phyloP scores from a whole-genome alignment of 2,888 invertebrate genomes.

The Entomobrya proxima region DNA sequence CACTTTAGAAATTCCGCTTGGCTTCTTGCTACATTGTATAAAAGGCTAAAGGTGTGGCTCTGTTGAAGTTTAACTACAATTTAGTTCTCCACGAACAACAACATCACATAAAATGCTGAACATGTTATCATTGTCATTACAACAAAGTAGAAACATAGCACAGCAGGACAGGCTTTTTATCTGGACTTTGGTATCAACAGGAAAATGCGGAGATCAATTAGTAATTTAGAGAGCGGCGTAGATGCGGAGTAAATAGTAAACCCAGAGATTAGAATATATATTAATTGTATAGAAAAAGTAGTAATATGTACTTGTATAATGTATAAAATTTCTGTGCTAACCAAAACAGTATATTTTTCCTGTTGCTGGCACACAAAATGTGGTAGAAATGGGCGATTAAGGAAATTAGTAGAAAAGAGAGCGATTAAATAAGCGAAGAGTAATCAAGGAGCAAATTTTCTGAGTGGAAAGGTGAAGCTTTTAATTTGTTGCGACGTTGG shows the following conservation, averaged over 20 bases:
- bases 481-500: not conserved
- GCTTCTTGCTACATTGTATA: not conserved
- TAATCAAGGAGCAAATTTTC: not conserved
- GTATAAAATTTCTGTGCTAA: not conserved
- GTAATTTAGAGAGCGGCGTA: conserved; percentile 58
- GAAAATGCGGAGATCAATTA: conserved; percentile 69
- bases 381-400: too few species aligned
- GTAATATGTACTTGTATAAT: too few species aligned
- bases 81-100: conserved; percentile 46
- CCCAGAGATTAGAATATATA: too few species aligned
- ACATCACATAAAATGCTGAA: conserved; percentile 25
- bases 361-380: not conserved
- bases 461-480: not conserved
- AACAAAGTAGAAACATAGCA: not conserved
- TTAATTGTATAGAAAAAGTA: too few species aligned
- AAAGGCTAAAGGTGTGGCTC: conserved; percentile 59
- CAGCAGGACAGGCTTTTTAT: not conserved
- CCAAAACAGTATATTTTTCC: not conserved
- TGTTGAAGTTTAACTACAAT: conserved; percentile 62
- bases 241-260: too few species aligned
- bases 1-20: conserved; percentile 21
- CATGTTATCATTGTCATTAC: conserved; percentile 11
- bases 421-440: not conserved
- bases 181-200: not conserved
- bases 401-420: not conserved